phyloP scores from a whole-genome alignment of 2,888 invertebrate species.

The Orchesellides sinensis region DNA sequence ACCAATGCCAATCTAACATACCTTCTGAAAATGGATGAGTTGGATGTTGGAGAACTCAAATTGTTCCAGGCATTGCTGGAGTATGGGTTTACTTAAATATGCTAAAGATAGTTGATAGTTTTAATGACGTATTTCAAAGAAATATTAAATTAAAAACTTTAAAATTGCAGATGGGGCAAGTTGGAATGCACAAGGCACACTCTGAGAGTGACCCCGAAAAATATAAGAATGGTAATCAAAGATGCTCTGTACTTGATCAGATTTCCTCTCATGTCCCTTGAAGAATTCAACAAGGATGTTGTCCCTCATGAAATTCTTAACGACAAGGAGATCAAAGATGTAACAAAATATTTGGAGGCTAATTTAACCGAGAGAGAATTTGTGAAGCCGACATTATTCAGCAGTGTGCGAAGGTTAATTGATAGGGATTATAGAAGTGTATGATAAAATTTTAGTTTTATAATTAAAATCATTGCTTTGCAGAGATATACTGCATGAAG shows the following conservation, averaged over 20 bases:
- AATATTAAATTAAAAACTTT: not conserved
- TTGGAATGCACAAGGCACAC: conserved; percentile 56
- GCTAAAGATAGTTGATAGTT: too few species aligned
- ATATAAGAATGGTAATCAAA: conserved; percentile 52
- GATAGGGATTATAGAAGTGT: not conserved
- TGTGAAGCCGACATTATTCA: conserved; percentile 52
- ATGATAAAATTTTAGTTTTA: not conserved
- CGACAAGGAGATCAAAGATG: conserved; percentile 59
- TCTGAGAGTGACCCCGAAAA: conserved; percentile 45
- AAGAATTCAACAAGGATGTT: conserved; percentile 52
- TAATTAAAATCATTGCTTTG: too few species aligned
- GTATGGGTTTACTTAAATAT: too few species aligned
- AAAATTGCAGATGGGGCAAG: conserved; percentile 50
- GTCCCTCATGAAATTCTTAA: conserved; percentile 37
- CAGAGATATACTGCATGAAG: conserved; percentile 43
- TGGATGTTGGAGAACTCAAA: conserved; percentile 57
- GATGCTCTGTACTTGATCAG: conserved; percentile 47
- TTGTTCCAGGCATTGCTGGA: conserved; percentile 61
- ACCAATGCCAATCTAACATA: conserved; percentile 48
- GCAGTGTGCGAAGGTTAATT: conserved; percentile 29
- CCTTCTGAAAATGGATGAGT: conserved; percentile 57
- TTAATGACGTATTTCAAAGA: too few species aligned
- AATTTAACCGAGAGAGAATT: conserved; percentile 55
- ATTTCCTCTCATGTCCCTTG: conserved; percentile 56
- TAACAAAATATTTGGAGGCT: conserved; percentile 56